Evolutionary conservation across 2,888 invertebrate species (phyloP), one percentile per base, ranked within the genome.

Genomic region (Limnephilus rhombicus): DNA sequence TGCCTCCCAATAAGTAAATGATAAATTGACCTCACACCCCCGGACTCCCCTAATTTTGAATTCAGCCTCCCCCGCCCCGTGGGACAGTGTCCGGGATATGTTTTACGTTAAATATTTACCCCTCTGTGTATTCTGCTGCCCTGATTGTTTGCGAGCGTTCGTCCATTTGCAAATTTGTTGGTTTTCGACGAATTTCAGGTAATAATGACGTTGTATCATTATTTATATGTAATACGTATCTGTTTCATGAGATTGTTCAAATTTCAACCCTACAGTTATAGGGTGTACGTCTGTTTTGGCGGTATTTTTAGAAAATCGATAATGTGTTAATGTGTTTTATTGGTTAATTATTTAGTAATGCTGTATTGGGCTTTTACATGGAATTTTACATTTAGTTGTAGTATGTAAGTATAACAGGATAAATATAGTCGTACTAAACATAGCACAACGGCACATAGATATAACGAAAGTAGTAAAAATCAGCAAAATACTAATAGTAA

Each of bases 1-100:
- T 15, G n/a, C 83, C 53, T 34, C 29, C 90, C 83, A 24, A 90
- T 90, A 90, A 90, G 83, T 83, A 90, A 80, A 90, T 90, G 90
- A 90, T 90, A 41, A 90, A 90, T 90, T 49, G 83, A 45, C 49
- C 90, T 34, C 83, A 31, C 90, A 81, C n/a, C 29, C 82, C 41
- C 89, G 13, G 12, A 53, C 9, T 68, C 88, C n/a, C 41, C 89
- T 68, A 68, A 68, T 24, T 68, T 68, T 68, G 9, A 68, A 68
- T 68, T 68, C 68, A 82, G 41, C 86, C 41, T 7, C 86, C 86
- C 41, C 45, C 41, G 0, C 24, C 37, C 83, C 37, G 2, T 24
- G 24, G 34, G 9, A 34, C 83, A 86, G 37, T 86, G 86, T 86
- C 13, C 41, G n/a, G 87, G 68, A 68, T 87, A 87, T 87, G 87